phyloP scores from a whole-genome alignment of 2,888 invertebrate species.

The Balanococcus diminutus region DNA sequence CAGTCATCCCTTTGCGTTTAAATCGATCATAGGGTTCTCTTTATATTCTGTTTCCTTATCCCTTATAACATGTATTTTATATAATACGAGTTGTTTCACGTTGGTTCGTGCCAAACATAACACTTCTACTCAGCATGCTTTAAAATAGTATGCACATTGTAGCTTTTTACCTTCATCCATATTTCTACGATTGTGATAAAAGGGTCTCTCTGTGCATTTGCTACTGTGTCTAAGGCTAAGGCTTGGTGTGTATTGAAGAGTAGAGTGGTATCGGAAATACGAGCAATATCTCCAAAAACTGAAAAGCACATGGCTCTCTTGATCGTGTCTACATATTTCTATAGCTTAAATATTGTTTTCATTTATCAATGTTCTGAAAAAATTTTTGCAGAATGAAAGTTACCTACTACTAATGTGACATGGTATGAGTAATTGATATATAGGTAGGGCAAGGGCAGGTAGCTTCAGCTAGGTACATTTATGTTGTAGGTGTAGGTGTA shows the following conservation, averaged over 20 bases:
- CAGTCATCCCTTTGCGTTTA: slow-evolving; percentile 51
- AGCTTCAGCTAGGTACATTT: too few relatives aligned
- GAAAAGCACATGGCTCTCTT: neutral
- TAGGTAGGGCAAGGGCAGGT: too few relatives aligned
- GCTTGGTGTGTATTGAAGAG: slow-evolving; percentile 7
- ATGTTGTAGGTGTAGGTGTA: too few relatives aligned
- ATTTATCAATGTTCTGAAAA: neutral
- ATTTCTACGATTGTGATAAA: slow-evolving; percentile 21
- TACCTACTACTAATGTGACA: too few relatives aligned
- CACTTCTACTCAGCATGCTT: neutral
- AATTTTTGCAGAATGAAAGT: too few relatives aligned
- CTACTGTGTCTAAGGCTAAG: neutral
- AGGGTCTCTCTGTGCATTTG: neutral
- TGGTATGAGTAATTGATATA: too few relatives aligned
- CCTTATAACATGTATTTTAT: slow-evolving; percentile 38
- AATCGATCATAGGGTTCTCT: slow-evolving; percentile 55
- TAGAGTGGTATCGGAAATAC: neutral
- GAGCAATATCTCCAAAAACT: neutral
- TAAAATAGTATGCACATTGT: neutral
- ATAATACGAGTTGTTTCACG: slow-evolving; percentile 39
- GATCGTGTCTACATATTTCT: too few relatives aligned
- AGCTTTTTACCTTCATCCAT: slow-evolving; percentile 21
- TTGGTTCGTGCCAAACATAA: slow-evolving; percentile 16
- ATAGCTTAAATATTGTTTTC: too few relatives aligned
- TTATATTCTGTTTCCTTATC: slow-evolving; percentile 46